Base-by-base conservation (phyloP, 2,888 invertebrate genomes). In the Ochlodes sylvanus region DNA sequence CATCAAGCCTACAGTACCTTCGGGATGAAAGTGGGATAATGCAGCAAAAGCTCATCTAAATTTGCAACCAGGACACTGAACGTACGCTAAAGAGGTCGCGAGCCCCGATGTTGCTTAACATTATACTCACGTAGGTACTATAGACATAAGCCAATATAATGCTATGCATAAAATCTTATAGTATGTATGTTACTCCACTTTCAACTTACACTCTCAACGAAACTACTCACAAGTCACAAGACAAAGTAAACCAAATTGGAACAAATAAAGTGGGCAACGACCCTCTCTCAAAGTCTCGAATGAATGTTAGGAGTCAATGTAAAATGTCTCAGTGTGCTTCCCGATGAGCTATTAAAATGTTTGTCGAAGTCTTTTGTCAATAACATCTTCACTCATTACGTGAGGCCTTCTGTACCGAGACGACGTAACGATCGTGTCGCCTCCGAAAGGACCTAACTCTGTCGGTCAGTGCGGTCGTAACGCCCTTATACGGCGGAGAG, bases 351-450 rank as follows among this genome's bases (percentile, higher is more conserved):
- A 57, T 64, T 64, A 64, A 57, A 56, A 44, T 64, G 64, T 64
- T 64, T 56, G 64, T 57, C 56, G 34, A 57, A 64, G 56, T 21
- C 63, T 64, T 61, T 64, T 64, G 64, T 64, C 64, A 44, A 63
- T 63, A 56, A 64, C 64, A 57, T 64, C 64, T 56, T 64, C 56
- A 63, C 55, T 63, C 63, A 63, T 63, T 63, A 63, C 44, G 47
- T 55, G 55, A 44, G 27, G 56, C 64, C 56, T 64, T 64, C 64
- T 54, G 64, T 64, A 47, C 56, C n/a, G 55, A 27, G 44, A 47
- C 64, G 32, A 32, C 19, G 14, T 56, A 44, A 34, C 44, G 9
- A n/a, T 3, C n/a, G 52, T 7, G 32, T 32, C 2, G 21, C 6
- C 21, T 54, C 5, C 15, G 38, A 64, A 64, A 64, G 6, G 56